Conservation (phyloP, 2,113 vertebrate genomes). For the Cheirogaleus medius region DNA sequence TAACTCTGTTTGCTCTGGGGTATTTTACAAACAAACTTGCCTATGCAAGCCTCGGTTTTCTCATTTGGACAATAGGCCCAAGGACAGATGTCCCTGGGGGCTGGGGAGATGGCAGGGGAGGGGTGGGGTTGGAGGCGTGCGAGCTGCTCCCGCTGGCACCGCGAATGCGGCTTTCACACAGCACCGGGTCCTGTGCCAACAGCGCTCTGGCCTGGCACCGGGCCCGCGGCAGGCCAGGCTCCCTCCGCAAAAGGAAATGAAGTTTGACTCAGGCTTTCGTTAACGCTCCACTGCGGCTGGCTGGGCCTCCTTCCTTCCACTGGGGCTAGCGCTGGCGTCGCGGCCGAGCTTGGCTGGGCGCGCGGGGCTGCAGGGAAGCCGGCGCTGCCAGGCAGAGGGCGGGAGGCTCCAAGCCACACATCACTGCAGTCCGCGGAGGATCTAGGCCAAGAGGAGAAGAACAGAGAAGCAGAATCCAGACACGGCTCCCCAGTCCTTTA, state of each 20-base stretch:
- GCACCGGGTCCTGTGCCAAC: not conserved
- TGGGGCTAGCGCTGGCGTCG: accelerated
- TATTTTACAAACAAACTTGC: too few species aligned
- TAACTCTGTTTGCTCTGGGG: accelerated
- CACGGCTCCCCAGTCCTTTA: accelerated
- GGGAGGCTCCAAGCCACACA: not conserved
- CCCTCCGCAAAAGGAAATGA: slow-evolving; percentile 44
- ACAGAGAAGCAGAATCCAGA: not conserved
- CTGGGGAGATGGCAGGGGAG: not conserved
- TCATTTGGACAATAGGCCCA: not conserved
- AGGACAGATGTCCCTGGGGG: not conserved
- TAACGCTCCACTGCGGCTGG: not conserved
- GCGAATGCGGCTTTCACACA: not conserved
- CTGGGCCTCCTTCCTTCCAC: not conserved
- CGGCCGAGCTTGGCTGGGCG: not conserved
- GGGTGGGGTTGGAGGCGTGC: not conserved
- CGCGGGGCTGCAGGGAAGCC: not conserved
- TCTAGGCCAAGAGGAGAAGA: not conserved
- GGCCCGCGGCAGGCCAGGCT: not conserved
- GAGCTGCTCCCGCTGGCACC: not conserved
- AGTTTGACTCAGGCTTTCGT: slow-evolving; percentile 9
- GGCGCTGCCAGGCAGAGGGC: not conserved
- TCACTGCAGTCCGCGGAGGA: not conserved
- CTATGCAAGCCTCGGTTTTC: not conserved
- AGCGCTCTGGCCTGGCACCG: not conserved